Base-by-base conservation (phyloP, 2,113 vertebrate species). In the Anas platyrhynchos region DNA sequence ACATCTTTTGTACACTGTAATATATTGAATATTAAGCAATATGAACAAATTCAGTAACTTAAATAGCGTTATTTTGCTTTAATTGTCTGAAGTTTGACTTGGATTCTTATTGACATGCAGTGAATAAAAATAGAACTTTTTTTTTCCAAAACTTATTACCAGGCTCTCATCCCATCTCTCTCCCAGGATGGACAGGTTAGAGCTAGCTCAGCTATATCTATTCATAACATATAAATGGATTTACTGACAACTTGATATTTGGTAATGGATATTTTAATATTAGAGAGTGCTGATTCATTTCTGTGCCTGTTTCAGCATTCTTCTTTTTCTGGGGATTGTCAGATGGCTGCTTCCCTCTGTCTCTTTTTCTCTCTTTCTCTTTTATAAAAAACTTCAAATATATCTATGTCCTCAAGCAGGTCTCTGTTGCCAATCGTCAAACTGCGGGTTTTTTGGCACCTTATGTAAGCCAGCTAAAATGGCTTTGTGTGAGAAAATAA, bases 261-360 rank as follows among this genome's bases (percentile, higher is more conserved):
- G 4, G 20, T 89, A 96, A 91, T 91, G 56, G 36, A 63, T 67
- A 89, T 89, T 92, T 95, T 89, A 86, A 84, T 92, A 84, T 55
- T 75, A 43, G n/a, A 84, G 21, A 82, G 27, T 82, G 43, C 52
- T 46, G 36, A 71, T 66, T 89, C 15, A 77, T 88, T 93, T 80
- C 20, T 68, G 34, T 92, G 41, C 23, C 26, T 34, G 25, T 34
- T 62, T 86, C 23, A 17, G 5, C 32, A 10, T 13, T 73, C 11
- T 54, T 88, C 62, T 77, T 38, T 38, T 80, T 26, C 22, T 54
- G 23, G 16, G 34, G 17, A 25, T 69, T 74, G 6, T 75, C 34
- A 56, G 25, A 71, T 58, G 23, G 48, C 21, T 36, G 4, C 7
- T 74, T 16, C 0, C 58, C 55, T 3, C 20, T 46, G 17, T 18